Evolutionary conservation across 2,888 invertebrate species (phyloP).

Genomic region (Craniophora ligustri): DNA sequence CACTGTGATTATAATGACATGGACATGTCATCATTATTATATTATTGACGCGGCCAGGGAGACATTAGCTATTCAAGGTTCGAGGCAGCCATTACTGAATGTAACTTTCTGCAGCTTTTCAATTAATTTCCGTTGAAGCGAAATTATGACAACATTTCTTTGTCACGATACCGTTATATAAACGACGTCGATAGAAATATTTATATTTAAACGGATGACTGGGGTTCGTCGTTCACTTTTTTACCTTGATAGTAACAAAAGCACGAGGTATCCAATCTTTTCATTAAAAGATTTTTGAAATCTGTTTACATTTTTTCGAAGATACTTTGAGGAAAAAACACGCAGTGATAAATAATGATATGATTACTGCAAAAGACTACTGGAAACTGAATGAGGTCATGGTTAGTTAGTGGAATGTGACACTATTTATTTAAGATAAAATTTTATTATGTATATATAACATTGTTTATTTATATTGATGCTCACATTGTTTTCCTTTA

Average conservation of each 20-base stretch:
- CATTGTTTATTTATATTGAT: slow-evolving; percentile 20
- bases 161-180: slow-evolving; percentile 48
- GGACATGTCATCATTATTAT: slow-evolving; percentile 51
- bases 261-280: no score
- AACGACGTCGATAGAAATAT: slow-evolving; percentile 25
- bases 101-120: slow-evolving; percentile 47
- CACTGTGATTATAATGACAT: slow-evolving; percentile 65
- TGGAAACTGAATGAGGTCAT: slow-evolving; percentile 49
- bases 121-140: slow-evolving; percentile 44
- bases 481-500: slow-evolving; percentile 3
- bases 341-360: slow-evolving; percentile 28
- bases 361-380: slow-evolving; percentile 39
- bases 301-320: no score
- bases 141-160: slow-evolving; percentile 44
- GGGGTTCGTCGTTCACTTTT: neutral
- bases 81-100: slow-evolving; percentile 46
- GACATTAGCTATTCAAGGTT: slow-evolving; percentile 53
- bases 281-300: no score
- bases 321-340: slow-evolving; percentile 7
- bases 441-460: slow-evolving; percentile 24
- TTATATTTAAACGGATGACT: neutral
- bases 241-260: neutral
- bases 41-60: slow-evolving; percentile 45
- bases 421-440: slow-evolving; percentile 44
- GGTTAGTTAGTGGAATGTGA: slow-evolving; percentile 34